phyloP scores from a whole-genome alignment of 1,140 invertebrate genomes.

The Drosophila rhopaloa region DNA sequence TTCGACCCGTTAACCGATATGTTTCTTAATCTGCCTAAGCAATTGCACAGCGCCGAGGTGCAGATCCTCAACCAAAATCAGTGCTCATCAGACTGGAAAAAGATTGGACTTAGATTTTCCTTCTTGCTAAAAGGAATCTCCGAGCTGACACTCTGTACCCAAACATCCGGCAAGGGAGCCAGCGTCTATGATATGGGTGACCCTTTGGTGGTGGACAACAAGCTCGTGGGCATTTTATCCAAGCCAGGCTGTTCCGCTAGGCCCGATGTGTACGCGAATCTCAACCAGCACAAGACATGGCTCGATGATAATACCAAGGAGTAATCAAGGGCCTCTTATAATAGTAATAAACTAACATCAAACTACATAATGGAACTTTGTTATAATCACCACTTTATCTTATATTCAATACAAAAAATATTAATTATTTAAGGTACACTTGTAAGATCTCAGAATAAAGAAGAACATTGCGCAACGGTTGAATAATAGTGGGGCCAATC shows the following conservation, averaged over 20 bases:
- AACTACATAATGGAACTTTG: too few relatives aligned
- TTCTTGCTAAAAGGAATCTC: background rate
- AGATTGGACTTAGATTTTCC: too few relatives aligned
- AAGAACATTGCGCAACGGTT: background rate
- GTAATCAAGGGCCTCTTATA: too few relatives aligned
- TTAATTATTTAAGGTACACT: background rate
- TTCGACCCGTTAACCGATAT: background rate
- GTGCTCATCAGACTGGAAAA: background rate
- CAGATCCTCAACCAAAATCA: background rate
- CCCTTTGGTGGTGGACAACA: background rate
- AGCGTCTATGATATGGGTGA: constrained; percentile 1
- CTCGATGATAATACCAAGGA: constrained; percentile 2
- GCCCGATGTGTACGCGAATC: constrained; percentile 16
- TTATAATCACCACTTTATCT: too few relatives aligned
- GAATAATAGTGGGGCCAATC: background rate
- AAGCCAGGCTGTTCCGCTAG: background rate
- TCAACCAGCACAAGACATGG: constrained; percentile 1
- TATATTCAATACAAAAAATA: too few relatives aligned
- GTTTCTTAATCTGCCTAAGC: background rate
- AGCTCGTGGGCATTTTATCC: constrained; percentile 7
- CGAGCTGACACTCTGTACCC: constrained; percentile 7
- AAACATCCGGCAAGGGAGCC: background rate
- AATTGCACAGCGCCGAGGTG: constrained; percentile 1
- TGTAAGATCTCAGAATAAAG: background rate
- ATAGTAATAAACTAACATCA: too few relatives aligned